phyloP scores from a whole-genome alignment of 2,888 invertebrate species.

The Homarus gammarus region DNA sequence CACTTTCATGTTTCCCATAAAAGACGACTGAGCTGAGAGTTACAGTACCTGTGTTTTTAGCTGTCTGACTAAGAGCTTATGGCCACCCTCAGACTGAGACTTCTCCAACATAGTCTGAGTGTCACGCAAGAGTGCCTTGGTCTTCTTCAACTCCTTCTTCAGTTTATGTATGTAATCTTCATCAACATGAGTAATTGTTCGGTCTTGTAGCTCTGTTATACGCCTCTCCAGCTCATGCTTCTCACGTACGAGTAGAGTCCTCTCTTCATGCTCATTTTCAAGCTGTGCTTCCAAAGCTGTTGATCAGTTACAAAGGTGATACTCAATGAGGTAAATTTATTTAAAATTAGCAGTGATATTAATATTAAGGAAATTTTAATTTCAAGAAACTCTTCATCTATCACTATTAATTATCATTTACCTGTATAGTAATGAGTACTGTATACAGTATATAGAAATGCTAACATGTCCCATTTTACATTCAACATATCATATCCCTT shows the following conservation, averaged over 20 bases:
- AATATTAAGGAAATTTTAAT: too few species aligned
- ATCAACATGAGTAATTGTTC: conserved; percentile 82
- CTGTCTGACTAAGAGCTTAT: conserved; percentile 87
- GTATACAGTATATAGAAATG: too few species aligned
- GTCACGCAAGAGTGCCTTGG: conserved; percentile 92
- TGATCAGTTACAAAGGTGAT: too few species aligned
- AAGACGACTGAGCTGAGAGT: neutral
- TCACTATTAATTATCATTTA: too few species aligned
- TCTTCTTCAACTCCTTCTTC: conserved; percentile 91
- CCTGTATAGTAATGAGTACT: too few species aligned
- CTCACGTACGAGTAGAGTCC: conserved; percentile 90
- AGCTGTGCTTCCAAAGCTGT: conserved; percentile 93
- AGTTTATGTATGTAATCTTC: conserved; percentile 87
- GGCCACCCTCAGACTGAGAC: conserved; percentile 91
- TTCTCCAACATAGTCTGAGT: conserved; percentile 95
- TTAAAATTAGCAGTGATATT: too few species aligned
- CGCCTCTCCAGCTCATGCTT: conserved; percentile 94
- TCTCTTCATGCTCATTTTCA: conserved; percentile 95
- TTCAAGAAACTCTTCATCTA: too few species aligned
- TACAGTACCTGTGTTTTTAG: conserved; percentile 87
- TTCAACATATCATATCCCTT: too few species aligned
- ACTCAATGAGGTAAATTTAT: too few species aligned
- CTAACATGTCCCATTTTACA: too few species aligned
- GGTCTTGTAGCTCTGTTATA: conserved; percentile 84
- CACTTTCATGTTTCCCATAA: too few species aligned